Base-by-base conservation (phyloP, 2,797 vertebrate genomes). In the Pterois miles region DNA sequence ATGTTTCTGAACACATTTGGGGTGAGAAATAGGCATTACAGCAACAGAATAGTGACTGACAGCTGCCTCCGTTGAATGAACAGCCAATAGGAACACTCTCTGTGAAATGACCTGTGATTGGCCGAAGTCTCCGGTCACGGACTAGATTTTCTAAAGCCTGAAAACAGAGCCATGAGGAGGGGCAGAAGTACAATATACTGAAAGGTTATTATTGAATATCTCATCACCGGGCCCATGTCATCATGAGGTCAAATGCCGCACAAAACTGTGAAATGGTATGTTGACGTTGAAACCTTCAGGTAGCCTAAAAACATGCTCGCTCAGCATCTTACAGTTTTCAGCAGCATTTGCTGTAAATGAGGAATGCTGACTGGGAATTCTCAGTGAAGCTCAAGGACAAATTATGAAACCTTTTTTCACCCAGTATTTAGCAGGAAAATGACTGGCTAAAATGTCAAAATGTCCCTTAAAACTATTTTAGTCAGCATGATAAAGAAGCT, bases 381-480 rank as follows among this genome's bases (percentile, higher is more conserved):
- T 20, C 8, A 78, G 53, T 14, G 34, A 57, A 72, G 33, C 48
- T 62, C n/a, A 82, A 68, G 68, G 65, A 66, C 70, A 63, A 33
- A 53, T 38, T 7, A 23, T 31, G 14, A 58, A 52, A 76, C 56
- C 9, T 50, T 3, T 40, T 67, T 58, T 73, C 7, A 20, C 36
- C 6, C n/a, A 50, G 33, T 4, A 12, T 50, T 66, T 54, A 12
- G 34, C 33, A 54, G 46, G 34, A 58, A 71, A 54, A 34, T 64
- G 14, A 65, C 25, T 1, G 5, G 25, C n/a, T 50, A 20, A 38
- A 75, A 80, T 73, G 73, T 75, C 65, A 67, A 73, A 82, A 71
- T 80, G 72, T 73, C 29, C 34, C 18, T 57, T 34, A 76, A 62
- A 80, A 58, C 43, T 18, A 65, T 82, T 84, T 66, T 20, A 48